These are phyloP conservation scores for Macrochelys suwanniensis DNA, from an alignment of 2,797 vertebrate species.

Conservation along the genomic window DNA sequence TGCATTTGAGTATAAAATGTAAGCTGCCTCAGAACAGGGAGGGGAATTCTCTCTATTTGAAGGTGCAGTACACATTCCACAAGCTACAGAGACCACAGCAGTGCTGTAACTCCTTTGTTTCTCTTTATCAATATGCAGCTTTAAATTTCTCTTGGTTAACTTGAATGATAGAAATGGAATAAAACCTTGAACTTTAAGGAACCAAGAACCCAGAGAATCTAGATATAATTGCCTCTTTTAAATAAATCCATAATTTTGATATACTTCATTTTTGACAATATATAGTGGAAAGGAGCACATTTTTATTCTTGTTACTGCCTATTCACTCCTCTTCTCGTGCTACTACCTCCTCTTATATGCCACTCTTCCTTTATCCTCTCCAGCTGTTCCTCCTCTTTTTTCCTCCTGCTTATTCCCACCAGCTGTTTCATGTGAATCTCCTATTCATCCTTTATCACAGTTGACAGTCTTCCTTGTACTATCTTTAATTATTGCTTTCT, in stretches of 20 bases:
- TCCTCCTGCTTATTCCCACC: neutral
- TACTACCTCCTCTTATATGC: neutral
- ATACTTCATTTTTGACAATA: neutral
- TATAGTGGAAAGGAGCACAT: neutral
- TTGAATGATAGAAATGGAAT: neutral
- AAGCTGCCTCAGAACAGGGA: neutral
- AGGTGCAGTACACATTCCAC: neutral
- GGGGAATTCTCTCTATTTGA: neutral
- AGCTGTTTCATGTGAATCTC: neutral
- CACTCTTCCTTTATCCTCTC: neutral
- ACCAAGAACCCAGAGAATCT: neutral
- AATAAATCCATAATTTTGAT: neutral
- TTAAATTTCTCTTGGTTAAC: neutral
- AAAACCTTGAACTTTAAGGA: neutral
- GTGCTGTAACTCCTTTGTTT: neutral
- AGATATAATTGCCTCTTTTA: neutral
- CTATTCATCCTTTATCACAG: neutral
- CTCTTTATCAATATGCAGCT: neutral
- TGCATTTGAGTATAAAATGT: neutral
- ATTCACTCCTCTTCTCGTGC: neutral
- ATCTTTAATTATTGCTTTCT: neutral
- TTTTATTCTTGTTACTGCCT: neutral
- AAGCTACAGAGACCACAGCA: neutral
- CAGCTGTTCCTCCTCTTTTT: neutral
- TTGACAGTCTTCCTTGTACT: rapidly evolving